phyloP scores from a whole-genome alignment of 2,797 vertebrate genomes.

The Onychomys torridus region DNA sequence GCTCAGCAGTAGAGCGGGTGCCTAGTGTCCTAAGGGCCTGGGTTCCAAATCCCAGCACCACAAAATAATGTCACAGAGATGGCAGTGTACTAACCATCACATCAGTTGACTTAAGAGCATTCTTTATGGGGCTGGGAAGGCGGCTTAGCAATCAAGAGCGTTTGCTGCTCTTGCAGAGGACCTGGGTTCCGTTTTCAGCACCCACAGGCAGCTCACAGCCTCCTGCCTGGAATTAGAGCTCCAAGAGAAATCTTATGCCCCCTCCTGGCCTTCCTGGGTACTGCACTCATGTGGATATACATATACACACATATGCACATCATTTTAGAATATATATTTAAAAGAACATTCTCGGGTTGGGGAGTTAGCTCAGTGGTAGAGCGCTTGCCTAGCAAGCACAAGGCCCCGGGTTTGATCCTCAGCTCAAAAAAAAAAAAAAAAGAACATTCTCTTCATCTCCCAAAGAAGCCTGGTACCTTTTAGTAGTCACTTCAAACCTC shows the following conservation, averaged over 20 bases:
- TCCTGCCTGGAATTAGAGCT: not conserved
- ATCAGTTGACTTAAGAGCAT: not conserved
- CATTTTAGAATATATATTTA: not conserved
- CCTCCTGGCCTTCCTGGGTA: not conserved
- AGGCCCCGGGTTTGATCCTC: no score
- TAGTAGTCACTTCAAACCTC: not conserved
- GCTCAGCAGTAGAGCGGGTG: no score
- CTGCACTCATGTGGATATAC: not conserved
- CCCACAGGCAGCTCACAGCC: not conserved
- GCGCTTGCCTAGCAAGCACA: no score
- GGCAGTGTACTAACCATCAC: fast-evolving
- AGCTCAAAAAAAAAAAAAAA: no score
- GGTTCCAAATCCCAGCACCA: not conserved
- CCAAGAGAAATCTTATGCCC: not conserved
- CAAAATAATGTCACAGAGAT: not conserved
- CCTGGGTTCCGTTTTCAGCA: not conserved
- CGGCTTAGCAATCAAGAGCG: not conserved
- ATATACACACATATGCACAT: not conserved
- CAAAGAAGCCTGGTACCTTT: not conserved
- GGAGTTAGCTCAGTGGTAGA: no score
- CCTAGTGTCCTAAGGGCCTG: not conserved
- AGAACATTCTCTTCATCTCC: not conserved
- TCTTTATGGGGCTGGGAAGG: not conserved
- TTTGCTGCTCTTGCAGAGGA: not conserved
- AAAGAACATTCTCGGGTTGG: not conserved